phyloP scores from a whole-genome alignment of 2,113 vertebrate species.

The Capreolus pygargus region DNA sequence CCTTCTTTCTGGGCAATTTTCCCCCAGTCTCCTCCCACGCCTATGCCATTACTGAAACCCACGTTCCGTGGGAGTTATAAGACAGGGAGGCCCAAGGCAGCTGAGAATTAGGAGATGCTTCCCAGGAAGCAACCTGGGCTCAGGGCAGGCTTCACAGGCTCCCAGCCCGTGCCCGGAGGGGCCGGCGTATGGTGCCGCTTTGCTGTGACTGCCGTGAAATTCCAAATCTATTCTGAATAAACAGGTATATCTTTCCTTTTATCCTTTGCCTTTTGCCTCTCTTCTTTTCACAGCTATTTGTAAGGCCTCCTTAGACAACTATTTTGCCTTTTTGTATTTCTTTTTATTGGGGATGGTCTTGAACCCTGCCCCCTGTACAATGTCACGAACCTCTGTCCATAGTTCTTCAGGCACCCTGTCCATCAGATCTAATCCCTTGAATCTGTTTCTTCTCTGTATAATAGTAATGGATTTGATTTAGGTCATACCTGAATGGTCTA shows the following conservation, averaged over 20 bases:
- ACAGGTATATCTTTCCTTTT: background rate
- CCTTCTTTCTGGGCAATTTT: background rate
- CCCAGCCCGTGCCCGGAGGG: rapidly evolving
- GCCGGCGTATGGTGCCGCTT: rapidly evolving
- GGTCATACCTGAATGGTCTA: background rate
- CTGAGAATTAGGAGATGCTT: background rate
- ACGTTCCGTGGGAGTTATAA: background rate
- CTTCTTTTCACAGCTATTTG: background rate
- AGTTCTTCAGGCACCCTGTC: background rate
- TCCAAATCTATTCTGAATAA: rapidly evolving
- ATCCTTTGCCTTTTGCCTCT: background rate
- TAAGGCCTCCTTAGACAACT: background rate
- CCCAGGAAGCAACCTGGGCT: background rate
- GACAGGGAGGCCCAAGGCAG: background rate
- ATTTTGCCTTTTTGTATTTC: background rate
- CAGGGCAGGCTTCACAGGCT: background rate
- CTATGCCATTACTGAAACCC: background rate
- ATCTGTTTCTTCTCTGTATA: background rate
- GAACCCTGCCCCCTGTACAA: background rate
- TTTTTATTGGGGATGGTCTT: background rate
- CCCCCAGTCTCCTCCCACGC: background rate
- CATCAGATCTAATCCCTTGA: background rate
- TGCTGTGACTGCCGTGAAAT: no score
- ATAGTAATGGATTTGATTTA: background rate
- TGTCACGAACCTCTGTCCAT: background rate